Percentiles rank a stretch among this genome's conserved stretches.
phyloP scores from a whole-genome alignment of 2,113 vertebrate species.

The Rhinolophus ferrumequinum region DNA sequence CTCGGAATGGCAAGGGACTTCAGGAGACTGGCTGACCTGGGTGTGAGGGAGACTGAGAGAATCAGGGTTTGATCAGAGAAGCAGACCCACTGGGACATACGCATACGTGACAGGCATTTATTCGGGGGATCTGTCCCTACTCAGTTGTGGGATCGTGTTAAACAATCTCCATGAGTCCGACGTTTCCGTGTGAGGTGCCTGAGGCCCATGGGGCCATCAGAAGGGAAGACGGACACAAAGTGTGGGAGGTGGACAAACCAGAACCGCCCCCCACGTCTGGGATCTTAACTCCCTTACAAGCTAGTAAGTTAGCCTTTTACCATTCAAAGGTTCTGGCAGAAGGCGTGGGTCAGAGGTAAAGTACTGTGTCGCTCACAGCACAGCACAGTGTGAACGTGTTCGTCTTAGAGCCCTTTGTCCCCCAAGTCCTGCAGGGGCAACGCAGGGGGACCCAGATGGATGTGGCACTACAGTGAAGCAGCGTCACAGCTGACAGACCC shows the following conservation, averaged over 20 bases:
- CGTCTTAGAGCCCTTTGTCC: not conserved
- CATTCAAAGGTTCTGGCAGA: not conserved
- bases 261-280: not conserved
- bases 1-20: not conserved
- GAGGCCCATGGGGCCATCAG: not conserved
- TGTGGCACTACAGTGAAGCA: not conserved
- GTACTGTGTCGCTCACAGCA: too few species aligned
- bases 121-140: not conserved
- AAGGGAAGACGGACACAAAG: not conserved
- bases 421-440: not conserved
- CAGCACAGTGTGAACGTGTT: not conserved
- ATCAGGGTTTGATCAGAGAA: not conserved
- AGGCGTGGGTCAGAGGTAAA: not conserved
- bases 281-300: not conserved
- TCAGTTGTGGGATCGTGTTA: not conserved
- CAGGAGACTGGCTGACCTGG: not conserved
- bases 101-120: not conserved
- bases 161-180: not conserved
- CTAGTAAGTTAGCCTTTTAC: not conserved
- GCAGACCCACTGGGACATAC: not conserved
- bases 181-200: not conserved
- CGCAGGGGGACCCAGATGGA: not conserved
- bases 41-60: not conserved
- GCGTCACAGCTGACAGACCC: not conserved
- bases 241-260: not conserved